Evolutionary conservation across 2,888 invertebrate genomes (phyloP), one percentile per base, ranked within the genome.

Genomic region (Eledona agricola): DNA sequence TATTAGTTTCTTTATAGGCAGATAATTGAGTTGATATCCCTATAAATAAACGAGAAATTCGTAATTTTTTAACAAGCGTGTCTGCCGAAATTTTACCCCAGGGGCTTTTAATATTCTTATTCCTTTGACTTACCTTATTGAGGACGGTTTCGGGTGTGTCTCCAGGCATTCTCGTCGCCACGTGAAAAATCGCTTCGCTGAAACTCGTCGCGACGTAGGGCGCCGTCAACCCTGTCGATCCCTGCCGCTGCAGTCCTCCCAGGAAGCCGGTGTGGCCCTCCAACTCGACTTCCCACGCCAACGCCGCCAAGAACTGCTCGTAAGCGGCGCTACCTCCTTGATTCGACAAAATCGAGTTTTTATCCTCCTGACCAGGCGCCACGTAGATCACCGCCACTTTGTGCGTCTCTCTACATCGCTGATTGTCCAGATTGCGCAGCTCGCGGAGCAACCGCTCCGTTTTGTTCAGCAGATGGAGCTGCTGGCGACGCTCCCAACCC

Each of bases 301-400:
- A 75, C 11, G 85, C 83, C 1, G 84, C 81, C n/a, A 88, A 76
- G 58, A 77, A 77, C 63, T 88, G 89, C 77, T 99, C 97, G 75
- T 96, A 99, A 19, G 90, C 90, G 55, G 89, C 88, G 73, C 96
- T 97, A 16, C 96, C 97, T 58, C 89, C 88, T 20, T 88, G 85
- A 74, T 99, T 99, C 4, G 89, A 88, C 7, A 92, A 78, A 66
- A 99, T 97, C 25, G 96, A 93, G 72, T 89, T 90, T 68, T 98
- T 95, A 65, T 96, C 94, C 76, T 98, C 97, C 73, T 99, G 99
- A 0, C 97, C 97, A 31, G 89, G 89, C n/a, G 90, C 95, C 9
- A 99, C 97, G 77, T 96, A 99, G 67, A 99, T 94, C 32, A 99
- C 94, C 9, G 98, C 99, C 66, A 96, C 88, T 78, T 97, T 96